Conservation (phyloP, 1,140 invertebrate species). For the Babylonia areolata region DNA sequence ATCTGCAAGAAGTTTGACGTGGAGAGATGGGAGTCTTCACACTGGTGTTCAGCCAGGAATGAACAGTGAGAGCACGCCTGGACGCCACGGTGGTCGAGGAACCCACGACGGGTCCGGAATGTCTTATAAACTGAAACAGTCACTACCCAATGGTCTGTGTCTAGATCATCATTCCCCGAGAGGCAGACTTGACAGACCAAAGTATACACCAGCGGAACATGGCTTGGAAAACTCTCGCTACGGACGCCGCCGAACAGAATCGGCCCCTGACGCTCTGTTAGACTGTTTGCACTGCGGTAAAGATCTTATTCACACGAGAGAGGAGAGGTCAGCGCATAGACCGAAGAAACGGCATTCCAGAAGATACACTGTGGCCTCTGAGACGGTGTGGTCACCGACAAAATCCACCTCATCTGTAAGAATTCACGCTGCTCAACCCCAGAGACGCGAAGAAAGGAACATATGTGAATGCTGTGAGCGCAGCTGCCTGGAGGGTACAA, state of each 20-base stretch:
- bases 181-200: neutral
- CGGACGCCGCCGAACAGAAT: constrained; percentile 13
- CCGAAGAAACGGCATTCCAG: neutral
- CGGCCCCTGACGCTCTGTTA: constrained; percentile 13
- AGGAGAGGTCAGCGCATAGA: neutral
- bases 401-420: neutral
- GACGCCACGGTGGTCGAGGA: neutral
- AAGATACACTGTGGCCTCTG: neutral
- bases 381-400: neutral
- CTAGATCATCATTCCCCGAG: neutral
- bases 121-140: neutral
- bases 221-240: neutral
- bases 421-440: neutral
- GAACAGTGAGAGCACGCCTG: neutral
- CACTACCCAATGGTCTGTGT: neutral
- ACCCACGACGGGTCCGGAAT: neutral
- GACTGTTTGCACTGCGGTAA: constrained; percentile 32
- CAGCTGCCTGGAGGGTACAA: neutral
- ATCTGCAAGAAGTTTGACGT: neutral
- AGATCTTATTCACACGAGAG: neutral
- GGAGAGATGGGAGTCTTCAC: neutral
- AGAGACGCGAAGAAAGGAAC: constrained; percentile 12
- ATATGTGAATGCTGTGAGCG: neutral
- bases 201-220: neutral
- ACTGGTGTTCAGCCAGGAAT: neutral